These are phyloP conservation scores for Nasonovia ribisnigri DNA, from an alignment of 2,888 invertebrate species.

Conservation along the genomic window DNA sequence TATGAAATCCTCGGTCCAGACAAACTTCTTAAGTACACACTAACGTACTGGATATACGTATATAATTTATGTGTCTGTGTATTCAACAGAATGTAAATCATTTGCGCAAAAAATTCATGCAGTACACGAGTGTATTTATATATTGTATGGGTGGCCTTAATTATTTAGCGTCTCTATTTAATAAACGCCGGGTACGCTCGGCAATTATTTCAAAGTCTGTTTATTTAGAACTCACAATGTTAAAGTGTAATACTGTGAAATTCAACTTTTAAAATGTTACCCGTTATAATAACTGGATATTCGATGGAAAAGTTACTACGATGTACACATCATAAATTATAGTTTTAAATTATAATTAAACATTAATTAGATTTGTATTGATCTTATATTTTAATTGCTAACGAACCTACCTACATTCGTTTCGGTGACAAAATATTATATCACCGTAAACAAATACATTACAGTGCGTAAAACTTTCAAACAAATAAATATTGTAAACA, in stretches of 20 bases:
- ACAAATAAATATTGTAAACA: not conserved
- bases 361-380: not conserved
- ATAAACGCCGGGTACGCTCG: not conserved
- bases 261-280: not conserved
- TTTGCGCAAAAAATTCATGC: not conserved
- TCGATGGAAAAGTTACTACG: not conserved
- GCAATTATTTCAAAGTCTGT: not conserved
- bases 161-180: not conserved
- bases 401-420: not conserved
- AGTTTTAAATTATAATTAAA: not conserved
- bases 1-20: not conserved
- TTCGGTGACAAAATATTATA: not conserved
- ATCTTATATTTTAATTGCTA: not conserved
- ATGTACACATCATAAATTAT: not conserved
- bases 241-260: not conserved
- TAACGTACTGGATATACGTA: not conserved
- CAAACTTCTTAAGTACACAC: not conserved
- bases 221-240: not conserved
- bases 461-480: not conserved
- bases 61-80: not conserved
- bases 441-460: not conserved
- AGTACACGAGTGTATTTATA: not conserved
- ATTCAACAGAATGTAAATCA: not conserved
- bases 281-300: not conserved
- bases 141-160: not conserved